These are phyloP conservation scores for Taeniopygia guttata DNA, from an alignment of 2,797 vertebrate species.

Conservation along the genomic window DNA sequence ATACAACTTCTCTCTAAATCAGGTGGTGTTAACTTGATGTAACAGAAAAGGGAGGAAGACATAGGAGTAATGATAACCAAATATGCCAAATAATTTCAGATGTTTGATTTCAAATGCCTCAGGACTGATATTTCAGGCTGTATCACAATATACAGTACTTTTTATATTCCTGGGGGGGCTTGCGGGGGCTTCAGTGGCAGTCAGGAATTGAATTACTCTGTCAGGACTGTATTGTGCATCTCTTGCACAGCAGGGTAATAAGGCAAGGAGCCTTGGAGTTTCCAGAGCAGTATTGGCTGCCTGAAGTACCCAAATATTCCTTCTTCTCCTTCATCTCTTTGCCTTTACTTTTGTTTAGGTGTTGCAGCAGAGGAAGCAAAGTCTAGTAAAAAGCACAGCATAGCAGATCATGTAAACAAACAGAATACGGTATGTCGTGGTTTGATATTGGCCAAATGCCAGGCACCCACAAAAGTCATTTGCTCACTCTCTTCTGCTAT, in stretches of 20 bases:
- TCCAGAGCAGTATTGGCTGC: neutral
- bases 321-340: neutral
- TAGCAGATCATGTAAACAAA: neutral
- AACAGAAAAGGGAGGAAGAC: neutral
- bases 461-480: neutral
- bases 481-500: neutral
- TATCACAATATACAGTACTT: neutral
- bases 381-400: neutral
- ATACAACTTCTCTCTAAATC: neutral
- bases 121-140: neutral
- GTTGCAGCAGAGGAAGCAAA: neutral
- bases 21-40: neutral
- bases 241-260: neutral
- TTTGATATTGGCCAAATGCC: neutral
- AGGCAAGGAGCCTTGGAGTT: neutral
- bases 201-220: neutral
- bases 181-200: neutral
- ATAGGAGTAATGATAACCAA: neutral
- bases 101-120: neutral
- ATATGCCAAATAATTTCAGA: neutral
- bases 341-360: neutral
- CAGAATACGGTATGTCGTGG: fast-evolving
- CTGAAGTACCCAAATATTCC: neutral
- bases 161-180: neutral
- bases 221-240: neutral